These are phyloP conservation scores for Probosciger aterrimus DNA, from an alignment of 2,113 vertebrate species.

Conservation along the genomic window DNA sequence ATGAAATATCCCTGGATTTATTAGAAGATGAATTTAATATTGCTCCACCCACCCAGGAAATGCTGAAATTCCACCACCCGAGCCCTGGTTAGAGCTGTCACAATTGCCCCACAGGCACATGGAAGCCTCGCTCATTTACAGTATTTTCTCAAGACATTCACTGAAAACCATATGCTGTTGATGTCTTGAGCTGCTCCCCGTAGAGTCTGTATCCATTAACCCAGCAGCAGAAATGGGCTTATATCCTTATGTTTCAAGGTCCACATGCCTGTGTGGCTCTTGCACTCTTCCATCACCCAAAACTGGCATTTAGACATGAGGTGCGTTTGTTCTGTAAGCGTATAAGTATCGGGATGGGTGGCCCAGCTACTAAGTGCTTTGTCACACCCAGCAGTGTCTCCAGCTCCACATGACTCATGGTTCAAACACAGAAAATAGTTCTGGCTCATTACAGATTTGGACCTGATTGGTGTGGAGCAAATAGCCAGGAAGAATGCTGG, in stretches of 20 bases:
- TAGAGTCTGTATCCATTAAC: not conserved
- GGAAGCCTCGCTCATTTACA: not conserved
- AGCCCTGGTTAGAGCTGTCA: not conserved
- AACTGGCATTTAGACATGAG: not conserved
- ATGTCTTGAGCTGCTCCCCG: not conserved
- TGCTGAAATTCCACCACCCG: not conserved
- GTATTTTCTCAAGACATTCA: not conserved
- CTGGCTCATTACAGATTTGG: not conserved
- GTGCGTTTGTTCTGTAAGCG: rapidly evolving
- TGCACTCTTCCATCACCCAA: not conserved
- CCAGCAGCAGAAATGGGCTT: not conserved
- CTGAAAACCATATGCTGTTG: not conserved
- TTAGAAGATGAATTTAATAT: not conserved
- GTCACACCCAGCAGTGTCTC: not conserved
- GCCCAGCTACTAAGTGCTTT: not conserved
- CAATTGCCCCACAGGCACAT: not conserved
- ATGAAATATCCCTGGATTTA: not conserved
- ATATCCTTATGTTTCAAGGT: not conserved
- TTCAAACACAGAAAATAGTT: not conserved
- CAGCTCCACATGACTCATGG: not conserved
- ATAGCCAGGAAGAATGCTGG: not conserved
- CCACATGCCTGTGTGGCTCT: not conserved
- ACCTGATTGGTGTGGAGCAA: rapidly evolving
- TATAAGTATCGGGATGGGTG: rapidly evolving
- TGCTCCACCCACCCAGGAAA: not conserved